Conservation (phyloP, 2,797 vertebrate genomes). For the Smutsia temminckii region DNA sequence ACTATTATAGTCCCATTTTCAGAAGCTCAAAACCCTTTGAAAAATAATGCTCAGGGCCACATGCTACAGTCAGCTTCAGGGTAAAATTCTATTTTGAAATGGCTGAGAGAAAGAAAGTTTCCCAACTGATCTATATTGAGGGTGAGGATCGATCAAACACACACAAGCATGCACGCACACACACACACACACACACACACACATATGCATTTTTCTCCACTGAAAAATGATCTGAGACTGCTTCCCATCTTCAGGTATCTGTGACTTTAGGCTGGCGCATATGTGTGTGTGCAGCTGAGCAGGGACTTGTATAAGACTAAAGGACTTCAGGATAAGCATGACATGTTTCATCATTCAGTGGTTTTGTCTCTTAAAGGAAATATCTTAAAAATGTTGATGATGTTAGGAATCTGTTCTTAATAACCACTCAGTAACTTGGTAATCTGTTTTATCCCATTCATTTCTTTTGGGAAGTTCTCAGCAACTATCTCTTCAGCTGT, state of each 20-base stretch:
- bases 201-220: neutral
- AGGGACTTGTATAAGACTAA: neutral
- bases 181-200: neutral
- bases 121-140: neutral
- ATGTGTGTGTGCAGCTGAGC: neutral
- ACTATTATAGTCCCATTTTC: neutral
- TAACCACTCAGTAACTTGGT: slow-evolving; percentile 17
- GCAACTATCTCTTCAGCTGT: slow-evolving; percentile 6
- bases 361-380: slow-evolving; percentile 64
- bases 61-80: neutral
- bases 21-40: slow-evolving; percentile 42
- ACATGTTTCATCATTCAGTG: slow-evolving; percentile 25
- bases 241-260: neutral
- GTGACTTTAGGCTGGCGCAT: neutral
- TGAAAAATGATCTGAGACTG: slow-evolving; percentile 13
- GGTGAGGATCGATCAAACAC: neutral
- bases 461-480: slow-evolving; percentile 59
- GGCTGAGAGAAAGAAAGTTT: slow-evolving; percentile 29
- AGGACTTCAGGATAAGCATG: neutral
- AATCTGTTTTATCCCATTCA: slow-evolving; percentile 42
- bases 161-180: neutral
- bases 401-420: slow-evolving; percentile 63
- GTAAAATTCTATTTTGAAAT: slow-evolving; percentile 15
- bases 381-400: slow-evolving; percentile 58
- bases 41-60: slow-evolving; percentile 29